These are phyloP conservation scores for Anarsia innoxiella DNA, from an alignment of 2,888 invertebrate genomes.

Conservation along the genomic window DNA sequence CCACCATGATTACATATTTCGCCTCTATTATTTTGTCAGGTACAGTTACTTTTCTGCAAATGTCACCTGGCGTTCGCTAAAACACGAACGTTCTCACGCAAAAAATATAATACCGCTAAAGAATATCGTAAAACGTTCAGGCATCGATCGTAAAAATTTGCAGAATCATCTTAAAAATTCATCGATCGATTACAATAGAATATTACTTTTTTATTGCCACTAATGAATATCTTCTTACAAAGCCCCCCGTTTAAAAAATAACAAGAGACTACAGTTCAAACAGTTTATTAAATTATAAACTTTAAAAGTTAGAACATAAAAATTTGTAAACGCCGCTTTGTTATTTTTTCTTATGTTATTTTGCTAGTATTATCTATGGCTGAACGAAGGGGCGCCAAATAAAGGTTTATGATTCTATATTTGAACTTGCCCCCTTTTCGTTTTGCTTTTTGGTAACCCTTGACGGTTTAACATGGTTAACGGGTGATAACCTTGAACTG, in stretches of 20 bases:
- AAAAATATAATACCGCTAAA: slow-evolving; percentile 38
- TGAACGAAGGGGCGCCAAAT: slow-evolving; percentile 45
- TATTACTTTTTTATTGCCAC: slow-evolving; percentile 67
- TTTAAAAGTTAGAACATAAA: slow-evolving; percentile 57
- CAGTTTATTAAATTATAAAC: slow-evolving; percentile 66
- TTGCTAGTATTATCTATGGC: slow-evolving; percentile 37
- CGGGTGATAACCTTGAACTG: slow-evolving; percentile 21
- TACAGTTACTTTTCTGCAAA: slow-evolving; percentile 5
- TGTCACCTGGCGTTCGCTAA: slow-evolving; percentile 31
- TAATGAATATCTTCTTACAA: slow-evolving; percentile 58
- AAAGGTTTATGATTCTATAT: slow-evolving; percentile 52
- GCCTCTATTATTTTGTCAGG: too few relatives aligned
- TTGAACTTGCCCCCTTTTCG: slow-evolving; percentile 53
- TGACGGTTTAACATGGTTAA: slow-evolving; percentile 43
- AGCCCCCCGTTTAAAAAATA: slow-evolving; percentile 33
- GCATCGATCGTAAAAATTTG: slow-evolving; percentile 64
- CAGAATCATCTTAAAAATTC: slow-evolving; percentile 66
- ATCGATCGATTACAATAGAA: slow-evolving; percentile 61
- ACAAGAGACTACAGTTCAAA: slow-evolving; percentile 28
- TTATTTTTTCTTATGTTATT: slow-evolving; percentile 27
- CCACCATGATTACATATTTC: too few relatives aligned
- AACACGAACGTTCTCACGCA: slow-evolving; percentile 49
- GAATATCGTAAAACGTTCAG: slow-evolving; percentile 47
- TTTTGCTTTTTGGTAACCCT: slow-evolving; percentile 32
- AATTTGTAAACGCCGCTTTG: slow-evolving; percentile 62